phyloP scores from a whole-genome alignment of 2,888 invertebrate species.

The Cataglyphis rosenhaueri region DNA sequence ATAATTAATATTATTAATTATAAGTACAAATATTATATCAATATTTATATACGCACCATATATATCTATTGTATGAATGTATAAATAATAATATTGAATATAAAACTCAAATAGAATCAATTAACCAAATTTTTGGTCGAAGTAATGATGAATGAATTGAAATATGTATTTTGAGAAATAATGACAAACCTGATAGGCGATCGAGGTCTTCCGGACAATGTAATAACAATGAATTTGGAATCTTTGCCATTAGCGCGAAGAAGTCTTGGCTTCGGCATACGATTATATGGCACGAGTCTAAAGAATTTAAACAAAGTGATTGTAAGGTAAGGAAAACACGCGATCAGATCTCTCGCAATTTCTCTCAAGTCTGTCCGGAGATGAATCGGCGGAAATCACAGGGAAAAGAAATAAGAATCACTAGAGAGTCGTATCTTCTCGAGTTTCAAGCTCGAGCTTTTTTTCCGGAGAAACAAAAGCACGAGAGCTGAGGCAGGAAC shows the following conservation, averaged over 20 bases:
- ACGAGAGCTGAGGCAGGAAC: constrained; percentile 16
- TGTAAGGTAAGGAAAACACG: constrained; percentile 36
- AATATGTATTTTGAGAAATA: neutral
- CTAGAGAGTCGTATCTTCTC: constrained; percentile 33
- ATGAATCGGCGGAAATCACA: constrained; percentile 49
- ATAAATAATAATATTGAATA: neutral
- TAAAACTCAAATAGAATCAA: neutral
- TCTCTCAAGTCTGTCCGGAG: constrained; percentile 17
- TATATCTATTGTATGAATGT: neutral
- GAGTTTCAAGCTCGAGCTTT: constrained; percentile 34
- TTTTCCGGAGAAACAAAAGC: constrained; percentile 33
- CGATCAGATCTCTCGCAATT: constrained; percentile 37
- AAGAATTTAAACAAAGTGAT: constrained; percentile 15
- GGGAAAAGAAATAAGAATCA: constrained; percentile 41
- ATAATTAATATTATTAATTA: neutral
- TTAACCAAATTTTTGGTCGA: neutral
- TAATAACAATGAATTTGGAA: neutral
- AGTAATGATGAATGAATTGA: neutral
- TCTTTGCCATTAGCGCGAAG: constrained; percentile 4
- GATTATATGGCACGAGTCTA: constrained; percentile 55
- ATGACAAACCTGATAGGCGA: constrained; percentile 61
- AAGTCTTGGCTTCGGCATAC: constrained; percentile 52
- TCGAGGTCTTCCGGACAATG: constrained; percentile 50
- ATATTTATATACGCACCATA: neutral
- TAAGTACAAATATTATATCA: neutral